These are phyloP conservation scores for Gephyroberyx darwinii DNA, from an alignment of 2,797 vertebrate species.

Conservation along the genomic window DNA sequence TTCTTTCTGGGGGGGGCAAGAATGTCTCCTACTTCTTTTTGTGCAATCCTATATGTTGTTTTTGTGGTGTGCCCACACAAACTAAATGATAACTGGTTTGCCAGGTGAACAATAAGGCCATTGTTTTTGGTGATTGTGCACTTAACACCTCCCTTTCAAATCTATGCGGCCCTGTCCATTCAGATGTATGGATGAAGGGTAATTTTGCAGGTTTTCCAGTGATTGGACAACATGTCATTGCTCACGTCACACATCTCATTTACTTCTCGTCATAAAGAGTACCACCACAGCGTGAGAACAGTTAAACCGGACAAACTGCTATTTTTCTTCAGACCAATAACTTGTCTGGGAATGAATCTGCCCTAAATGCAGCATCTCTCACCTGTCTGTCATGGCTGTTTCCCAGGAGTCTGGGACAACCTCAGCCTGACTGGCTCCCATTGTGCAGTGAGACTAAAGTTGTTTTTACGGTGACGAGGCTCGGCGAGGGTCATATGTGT, in stretches of 20 bases:
- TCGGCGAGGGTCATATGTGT: slow-evolving; percentile 1
- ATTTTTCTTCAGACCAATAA: slow-evolving; percentile 27
- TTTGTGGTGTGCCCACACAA: background rate
- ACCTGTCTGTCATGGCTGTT: slow-evolving; percentile 51
- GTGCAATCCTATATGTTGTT: background rate
- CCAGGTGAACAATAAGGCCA: background rate
- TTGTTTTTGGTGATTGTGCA: background rate
- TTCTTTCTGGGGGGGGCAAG: background rate
- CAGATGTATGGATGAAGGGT: background rate
- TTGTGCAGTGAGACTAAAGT: slow-evolving; percentile 48
- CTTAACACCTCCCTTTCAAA: background rate
- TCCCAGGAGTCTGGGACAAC: slow-evolving; percentile 34
- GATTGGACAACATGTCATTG: slow-evolving; percentile 1
- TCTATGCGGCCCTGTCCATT: background rate
- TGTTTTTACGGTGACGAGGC: slow-evolving; percentile 50
- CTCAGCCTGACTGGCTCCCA: slow-evolving; percentile 36
- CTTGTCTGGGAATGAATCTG: slow-evolving; percentile 25
- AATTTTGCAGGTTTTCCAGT: background rate
- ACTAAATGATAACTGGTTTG: background rate
- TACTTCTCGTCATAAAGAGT: background rate
- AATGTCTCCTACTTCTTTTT: background rate
- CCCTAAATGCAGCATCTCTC: slow-evolving; percentile 54
- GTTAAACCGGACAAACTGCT: slow-evolving; percentile 8
- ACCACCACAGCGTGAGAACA: slow-evolving; percentile 19
- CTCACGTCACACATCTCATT: background rate